Evolutionary conservation across 1,140 invertebrate genomes (phyloP), one percentile per base, ranked within the genome.

Genomic region (Drosophila serrata): DNA sequence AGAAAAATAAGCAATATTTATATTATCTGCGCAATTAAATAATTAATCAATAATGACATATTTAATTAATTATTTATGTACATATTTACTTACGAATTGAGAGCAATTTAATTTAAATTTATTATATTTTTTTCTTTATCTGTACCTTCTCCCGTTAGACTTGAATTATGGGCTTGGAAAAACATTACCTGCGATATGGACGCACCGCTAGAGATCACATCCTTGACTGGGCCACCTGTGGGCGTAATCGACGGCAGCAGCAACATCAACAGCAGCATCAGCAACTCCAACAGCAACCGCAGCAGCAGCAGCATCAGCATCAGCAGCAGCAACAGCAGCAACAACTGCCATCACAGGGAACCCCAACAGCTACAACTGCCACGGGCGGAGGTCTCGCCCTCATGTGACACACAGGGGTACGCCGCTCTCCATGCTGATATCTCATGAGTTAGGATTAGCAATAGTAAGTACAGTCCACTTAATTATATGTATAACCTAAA

Each of bases 401-500:
- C 76, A 91, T 78, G 69, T 85, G 93, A 42, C 94, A 51, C 94
- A 93, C 62, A 94, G 94, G 42, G 93, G 93, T 13, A 94, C 95
- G 43, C 95, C 96, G 0, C 88, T 96, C 31, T 96, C 95, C 70
- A 95, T 97, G 95, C 94, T 97, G 49, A 96, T 97, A 79, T 96
- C 96, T 7, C 95, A 96, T 78, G 95, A 75, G 95, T 95, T 69
- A 96, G 95, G 91, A 94, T 96, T 55, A 95, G 94, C 82, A 95
- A 95, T 85, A 95, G 96, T 97, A 92, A 96, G 96, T 96, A 85
- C 31, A 78, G 22, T 31, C 22, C 17, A 40, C 58, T 35, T 42
- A 75, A 45, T 53, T 27, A 51, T 56, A 63, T n/a, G 13, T 37
- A 22, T n/a, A 15, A 22, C 4, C 19, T 6, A 35, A 11, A 72